Base-by-base conservation (phyloP, 2,113 vertebrate species). In the Heloderma charlesbogerti region DNA sequence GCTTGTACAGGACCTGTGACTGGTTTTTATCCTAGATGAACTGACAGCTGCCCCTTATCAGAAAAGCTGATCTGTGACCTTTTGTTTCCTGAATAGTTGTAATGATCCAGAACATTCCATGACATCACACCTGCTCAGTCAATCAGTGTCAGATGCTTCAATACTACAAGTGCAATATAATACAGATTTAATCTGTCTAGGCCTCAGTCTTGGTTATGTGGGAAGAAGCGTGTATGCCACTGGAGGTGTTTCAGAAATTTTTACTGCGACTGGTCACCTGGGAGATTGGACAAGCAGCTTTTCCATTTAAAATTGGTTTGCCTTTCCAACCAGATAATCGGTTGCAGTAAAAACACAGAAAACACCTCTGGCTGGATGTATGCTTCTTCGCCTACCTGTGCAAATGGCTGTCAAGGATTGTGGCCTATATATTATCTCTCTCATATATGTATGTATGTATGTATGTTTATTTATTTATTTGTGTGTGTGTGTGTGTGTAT, bases 271-370 rank as follows among this genome's bases (percentile, higher is more conserved):
- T 40, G 57, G 78, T 34, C 43, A 27, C 57, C 43, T 16, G 9
- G 60, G n/a, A 60, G 80, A 34, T 48, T 84, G 80, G 81, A 45
- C 16, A 34, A 63, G 40, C 43, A 45, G 67, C 71, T 74, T 89
- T 84, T 71, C 16, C 69, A 66, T 48, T 75, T 27, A 63, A 63
- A 89, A 77, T 75, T 25, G 54, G 51, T 31, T 84, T 75, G 54
- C 43, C 71, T 77, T 72, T 89, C 83, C 88, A 81, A 57, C 25
- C 54, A 7, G 31, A 71, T 89, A 84, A 66, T 89, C 79, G 51
- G 18, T 51, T 89, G 71, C 40, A 84, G 20, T 83, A 74, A 84
- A 84, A 84, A 90, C 31, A 29, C 75, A 27, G n/a, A 75, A 29
- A 89, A 48, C 2, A 45, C 72, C 12, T 45, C 80, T 5, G 22